phyloP scores from a whole-genome alignment of 2,797 vertebrate species.

The Hemibagrus guttatus region DNA sequence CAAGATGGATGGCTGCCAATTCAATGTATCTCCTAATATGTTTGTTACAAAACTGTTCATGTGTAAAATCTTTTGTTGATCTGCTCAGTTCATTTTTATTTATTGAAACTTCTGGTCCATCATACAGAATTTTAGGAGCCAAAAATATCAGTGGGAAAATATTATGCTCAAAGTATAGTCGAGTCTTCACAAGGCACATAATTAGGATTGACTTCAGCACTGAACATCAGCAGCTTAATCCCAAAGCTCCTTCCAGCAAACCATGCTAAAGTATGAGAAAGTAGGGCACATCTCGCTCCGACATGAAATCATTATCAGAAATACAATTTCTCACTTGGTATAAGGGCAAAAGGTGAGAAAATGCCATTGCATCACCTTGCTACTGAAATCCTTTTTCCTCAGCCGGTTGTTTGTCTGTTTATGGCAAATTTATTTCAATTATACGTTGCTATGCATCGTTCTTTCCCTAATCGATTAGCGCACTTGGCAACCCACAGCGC shows the following conservation, averaged over 20 bases:
- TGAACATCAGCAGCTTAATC: slow-evolving; percentile 47
- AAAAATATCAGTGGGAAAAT: slow-evolving; percentile 32
- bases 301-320: slow-evolving; percentile 44
- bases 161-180: background rate
- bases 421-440: slow-evolving; percentile 79
- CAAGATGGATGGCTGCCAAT: background rate
- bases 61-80: background rate
- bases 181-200: slow-evolving; percentile 15
- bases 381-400: slow-evolving; percentile 58
- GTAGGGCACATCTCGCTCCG: slow-evolving; percentile 34
- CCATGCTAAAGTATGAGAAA: slow-evolving; percentile 20
- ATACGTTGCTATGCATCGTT: slow-evolving; percentile 63
- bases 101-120: background rate
- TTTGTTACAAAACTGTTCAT: background rate
- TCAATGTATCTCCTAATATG: background rate
- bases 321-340: slow-evolving; percentile 64
- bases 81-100: background rate
- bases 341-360: slow-evolving; percentile 64
- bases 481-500: slow-evolving; percentile 63
- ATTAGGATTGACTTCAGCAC: slow-evolving; percentile 36
- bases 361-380: slow-evolving; percentile 56
- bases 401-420: slow-evolving; percentile 72
- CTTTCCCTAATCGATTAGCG: slow-evolving; percentile 71
- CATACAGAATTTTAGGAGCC: background rate
- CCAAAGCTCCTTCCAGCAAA: slow-evolving; percentile 25